Evolutionary conservation across 2,888 invertebrate species (phyloP), one percentile per base, ranked within the genome.

Genomic region (Morpho achilles): DNA sequence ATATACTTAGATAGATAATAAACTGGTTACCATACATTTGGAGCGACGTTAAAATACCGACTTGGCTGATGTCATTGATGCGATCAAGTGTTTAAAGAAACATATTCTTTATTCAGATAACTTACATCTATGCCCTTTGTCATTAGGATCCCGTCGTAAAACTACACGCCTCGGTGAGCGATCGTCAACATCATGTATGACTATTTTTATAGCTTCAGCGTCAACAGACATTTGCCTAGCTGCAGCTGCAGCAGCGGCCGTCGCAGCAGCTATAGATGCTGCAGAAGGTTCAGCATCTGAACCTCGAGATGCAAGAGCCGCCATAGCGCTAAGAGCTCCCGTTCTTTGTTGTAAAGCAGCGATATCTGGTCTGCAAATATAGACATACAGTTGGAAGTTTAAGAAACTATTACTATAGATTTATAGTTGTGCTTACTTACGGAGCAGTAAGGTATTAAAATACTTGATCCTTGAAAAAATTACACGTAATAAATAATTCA

Each of bases 161-260:
- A 94, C 90, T 55, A 96, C 95, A 67, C 96, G 92, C 60, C 95
- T 92, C 68, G 96, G 96, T 40, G 95, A 92, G 67, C 92, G 91
- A 62, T 95, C 95, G 82, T 97, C 97, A 9, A 97, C 97, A 79
- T 97, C 97, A 76, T 97, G 97, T 73, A 97, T 97, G 67, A 97
- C 97, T 69, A 97, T 97, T 79, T 97, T 95, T 72, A 97, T 97
- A 65, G 96, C 96, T 79, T 97, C 97, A 1, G 97, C 97, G 75
- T 97, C 97, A 61, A 95, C 96, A 22, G 97, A 96, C 74, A 96
- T 96, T 75, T 97, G 97, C 6, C 97, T 91, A 48, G 95, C 91
- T 8, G 94, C 93, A 1, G 94, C 93, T 16, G 93, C 91, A 43
- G 93, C 92, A 49, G 93, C 87, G 4, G 92, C 91, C 1, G 91